Evolutionary conservation across 2,113 vertebrate species (phyloP), one percentile per base, ranked within the genome.

Genomic region (Cryptomyrus ogoouensis): DNA sequence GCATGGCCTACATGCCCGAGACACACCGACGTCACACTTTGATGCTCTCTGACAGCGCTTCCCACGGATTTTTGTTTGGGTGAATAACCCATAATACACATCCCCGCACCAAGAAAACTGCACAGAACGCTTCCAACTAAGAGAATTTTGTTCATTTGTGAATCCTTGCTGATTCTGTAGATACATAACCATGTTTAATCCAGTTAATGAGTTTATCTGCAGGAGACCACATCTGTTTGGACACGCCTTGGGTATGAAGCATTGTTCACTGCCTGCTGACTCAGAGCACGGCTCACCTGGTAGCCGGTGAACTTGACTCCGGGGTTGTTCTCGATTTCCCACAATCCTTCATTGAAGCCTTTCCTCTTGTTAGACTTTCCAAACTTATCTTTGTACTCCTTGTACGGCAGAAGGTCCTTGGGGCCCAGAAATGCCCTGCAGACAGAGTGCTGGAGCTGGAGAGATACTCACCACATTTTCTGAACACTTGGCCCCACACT

Each of bases 261-360:
- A 83, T 21, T 6, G 84, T 50, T 66, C 62, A 10, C 13, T 39
- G 31, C 12, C n/a, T 17, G 21, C 24, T 84, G 17, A 49, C 66
- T 49, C 35, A 89, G 49, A 88, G 39, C 13, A 24, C 12, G 4
- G 90, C 94, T 92, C 88, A 99, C 98, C 97, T 98, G 98, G 91
- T 98, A 99, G 91, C 98, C 98, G 74, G 97, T 98, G 96, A 99
- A 99, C 94, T 99, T 99, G 92, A 99, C 98, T 91, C 98, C 97
- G 0, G 98, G 98, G 95, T 99, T 99, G 94, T 99, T 99, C 95
- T 99, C 98, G 88, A 99, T 99, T 96, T 99, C 98, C 98, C 98
- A 99, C 91, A 99, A 95, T 91, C 98, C 98, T 96, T 99, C 98
- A 62, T 99, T 99, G 95, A 99, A 99, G 90, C 98, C 98, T 98